Evolutionary conservation across 1,140 invertebrate species (phyloP), one percentile per base, ranked within the genome.

Genomic region (Brachionus calyciflorus): DNA sequence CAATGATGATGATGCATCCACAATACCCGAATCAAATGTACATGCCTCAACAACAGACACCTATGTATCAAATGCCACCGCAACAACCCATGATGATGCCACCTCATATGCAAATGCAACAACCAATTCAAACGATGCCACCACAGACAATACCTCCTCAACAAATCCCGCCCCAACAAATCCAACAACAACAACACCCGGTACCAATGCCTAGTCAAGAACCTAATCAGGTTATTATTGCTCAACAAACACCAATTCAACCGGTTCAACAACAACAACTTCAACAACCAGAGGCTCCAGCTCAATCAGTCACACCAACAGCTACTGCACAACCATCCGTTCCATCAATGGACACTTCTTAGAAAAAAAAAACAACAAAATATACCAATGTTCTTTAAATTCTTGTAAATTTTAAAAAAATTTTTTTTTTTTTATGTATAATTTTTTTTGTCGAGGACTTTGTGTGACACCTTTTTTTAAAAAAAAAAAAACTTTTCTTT

Each of bases 151-250:
- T n/a, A 3, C 53, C 33, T 9, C 5, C 57, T 17, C 28, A 63
- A 19, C 33, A 28, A 14, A 19, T 63, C 17, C 28, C 33, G 17
- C 57, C 30, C 4, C 57, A 63, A 19, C 33, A 28, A n/a, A n/a
- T n/a, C n/a, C n/a, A n/a, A n/a, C n/a, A n/a, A n/a, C n/a, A n/a
- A n/a, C n/a, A n/a, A 41, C 7, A 19, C 21, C 51, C 51, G 14
- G 55, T 33, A 30, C n/a, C n/a, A n/a, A 12, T 37, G 17, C 37
- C 60, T 44, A 65, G 37, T 65, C 60, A 65, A 65, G 60, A 44
- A 65, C 60, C 60, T 65, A 65, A 65, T 65, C 55, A 60, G 55
- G 55, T 60, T 60, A 60, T 37, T 17, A 60, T 33, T 37, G 37
- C 55, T 60, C 60, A 65, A 26, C 60, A 65, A 65, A 28, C 17